Evolutionary conservation across 2,113 vertebrate species (phyloP), one percentile per base, ranked within the genome.

Genomic region (Neodontobutis hainanensis): DNA sequence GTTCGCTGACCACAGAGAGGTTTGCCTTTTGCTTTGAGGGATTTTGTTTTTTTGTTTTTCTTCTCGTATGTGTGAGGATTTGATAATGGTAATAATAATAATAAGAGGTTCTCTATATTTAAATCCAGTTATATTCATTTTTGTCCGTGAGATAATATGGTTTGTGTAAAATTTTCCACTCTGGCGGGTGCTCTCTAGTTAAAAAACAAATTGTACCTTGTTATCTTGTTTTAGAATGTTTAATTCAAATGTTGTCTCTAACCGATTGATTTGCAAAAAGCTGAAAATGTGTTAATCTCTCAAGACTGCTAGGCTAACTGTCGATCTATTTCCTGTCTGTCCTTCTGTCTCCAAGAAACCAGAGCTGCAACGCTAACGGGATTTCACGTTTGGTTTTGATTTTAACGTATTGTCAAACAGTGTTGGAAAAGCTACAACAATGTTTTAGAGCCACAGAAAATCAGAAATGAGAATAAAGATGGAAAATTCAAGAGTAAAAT

Each of bases 291-390:
- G 71, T 85, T 78, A 60, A 70, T 59, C 78, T 78, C 84, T 89
- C 87, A 89, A 87, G 87, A 90, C 89, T 89, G 87, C 89, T 89
- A 89, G 81, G 87, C 88, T 85, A 53, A 63, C 76, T 75, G 63
- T 78, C 68, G 64, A 50, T 64, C 9, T 83, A 61, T 78, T 73
- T 32, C 62, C 57, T 36, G 52, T 55, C 34, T 55, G 52, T 38
- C 52, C 34, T 55, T 8, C 3, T 2, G 32, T 32, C 52, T 55
- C 34, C 4, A 34, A 1, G 14, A 14, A 32, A 19, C 11, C 12
- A 36, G 3, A 8, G 52, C 52, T 11, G 34, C 32, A 7, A 36
- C 52, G 52, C 34, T 55, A 38, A 55, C 52, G 3, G n/a, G 52
- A 40, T 40, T 40, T 40, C 5, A 5, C 38, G 38, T 40, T 40